Base-by-base conservation (phyloP, 2,888 invertebrate species). In the Amphipyra berbera region DNA sequence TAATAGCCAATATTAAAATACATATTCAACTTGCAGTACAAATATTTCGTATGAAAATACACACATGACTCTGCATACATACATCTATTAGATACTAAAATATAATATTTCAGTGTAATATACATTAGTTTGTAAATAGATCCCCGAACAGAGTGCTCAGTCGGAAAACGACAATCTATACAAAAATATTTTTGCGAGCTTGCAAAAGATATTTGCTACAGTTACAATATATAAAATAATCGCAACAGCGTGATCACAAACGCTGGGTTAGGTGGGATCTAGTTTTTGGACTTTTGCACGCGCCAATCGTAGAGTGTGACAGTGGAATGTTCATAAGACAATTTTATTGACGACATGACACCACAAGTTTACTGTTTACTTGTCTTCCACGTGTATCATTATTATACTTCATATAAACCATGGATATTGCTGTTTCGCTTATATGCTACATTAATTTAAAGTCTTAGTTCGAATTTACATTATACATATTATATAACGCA, bases 1-100 rank as follows among this genome's bases (percentile, higher is more conserved):
- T 90, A 93, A 93, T 93, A 94, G 94, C 94, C 94, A 92, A 93
- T 93, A 92, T 89, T 91, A 91, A 92, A 93, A 93, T 94, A n/a
- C n/a, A n/a, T n/a, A 93, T 91, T 90, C 79, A 88, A 87, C 82
- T 91, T 76, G 88, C 87, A 89, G 87, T 90, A 91, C 91, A 93
- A 93, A 93, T 90, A 90, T 89, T 88, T 90, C 85, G 87, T 94
- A 93, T 89, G 92, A 95, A 94, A 95, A 94, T 95, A 95, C 93
- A 91, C 90, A 86, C 91, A 87, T 89, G 89, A 89, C 91, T 94
- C 91, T 92, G 90, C 90, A 90, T 91, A 91, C 92, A 92, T 90
- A 91, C 88, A 88, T 89, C 88, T 92, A 91, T 21, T 21, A 21
- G 21, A 21, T 91, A 91, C 88, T 92, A 91, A 91, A 91, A 94